These are phyloP conservation scores for Azorinus chamasolen DNA, from an alignment of 2,888 invertebrate genomes.

Conservation along the genomic window DNA sequence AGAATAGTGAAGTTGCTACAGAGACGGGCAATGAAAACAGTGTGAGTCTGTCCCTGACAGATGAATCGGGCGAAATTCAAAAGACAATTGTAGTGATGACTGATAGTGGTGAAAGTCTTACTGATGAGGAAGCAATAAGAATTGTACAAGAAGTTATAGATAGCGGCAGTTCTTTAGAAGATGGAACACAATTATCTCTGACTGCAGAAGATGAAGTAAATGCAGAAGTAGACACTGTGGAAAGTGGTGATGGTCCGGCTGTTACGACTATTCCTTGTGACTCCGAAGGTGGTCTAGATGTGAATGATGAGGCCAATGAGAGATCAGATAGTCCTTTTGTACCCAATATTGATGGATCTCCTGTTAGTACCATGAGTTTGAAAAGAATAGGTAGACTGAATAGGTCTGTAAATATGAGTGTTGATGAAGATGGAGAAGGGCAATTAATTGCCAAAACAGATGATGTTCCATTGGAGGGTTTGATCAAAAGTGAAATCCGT, in stretches of 20 bases:
- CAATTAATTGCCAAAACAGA: neutral
- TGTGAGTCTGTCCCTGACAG: no score
- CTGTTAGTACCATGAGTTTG: no score
- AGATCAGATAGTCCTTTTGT: conserved; percentile 38
- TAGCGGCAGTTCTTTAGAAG: conserved; percentile 10
- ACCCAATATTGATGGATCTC: conserved; percentile 2
- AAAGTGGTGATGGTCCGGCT: no score
- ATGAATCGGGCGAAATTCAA: conserved; percentile 17
- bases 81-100: conserved; percentile 75
- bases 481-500: neutral
- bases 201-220: neutral
- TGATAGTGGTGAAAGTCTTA: conserved; percentile 69
- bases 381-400: no score
- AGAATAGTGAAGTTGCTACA: no score
- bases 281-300: neutral
- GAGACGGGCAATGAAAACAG: no score
- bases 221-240: neutral
- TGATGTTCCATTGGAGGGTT: neutral
- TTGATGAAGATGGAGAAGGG: no score
- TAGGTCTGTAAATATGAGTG: no score
- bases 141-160: conserved; percentile 71
- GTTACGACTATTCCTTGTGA: no score
- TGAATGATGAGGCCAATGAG: neutral
- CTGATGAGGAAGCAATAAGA: conserved; percentile 75
- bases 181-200: neutral